phyloP scores from a whole-genome alignment of 1,140 invertebrate species.

The Lucilia sericata region DNA sequence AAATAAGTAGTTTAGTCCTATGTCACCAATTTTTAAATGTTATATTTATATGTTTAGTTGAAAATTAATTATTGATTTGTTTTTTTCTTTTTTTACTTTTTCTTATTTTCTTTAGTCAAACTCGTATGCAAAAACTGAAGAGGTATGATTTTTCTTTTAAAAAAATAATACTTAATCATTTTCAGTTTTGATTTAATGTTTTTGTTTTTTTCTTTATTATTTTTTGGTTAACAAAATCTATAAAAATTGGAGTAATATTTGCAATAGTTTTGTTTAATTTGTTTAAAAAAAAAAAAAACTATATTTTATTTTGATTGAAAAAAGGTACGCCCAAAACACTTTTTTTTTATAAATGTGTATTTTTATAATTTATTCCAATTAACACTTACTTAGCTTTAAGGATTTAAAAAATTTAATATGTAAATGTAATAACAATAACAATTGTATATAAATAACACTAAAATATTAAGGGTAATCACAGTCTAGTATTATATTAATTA shows the following conservation, averaged over 20 bases:
- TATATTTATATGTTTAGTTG: not conserved
- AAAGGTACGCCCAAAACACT: conserved; percentile 1
- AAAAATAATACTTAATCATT: not conserved
- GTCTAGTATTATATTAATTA: too few species aligned
- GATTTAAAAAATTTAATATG: too few species aligned
- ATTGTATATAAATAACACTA: too few species aligned
- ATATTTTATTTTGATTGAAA: not conserved
- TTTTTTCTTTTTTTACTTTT: conserved; percentile 11
- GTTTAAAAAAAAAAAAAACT: not conserved
- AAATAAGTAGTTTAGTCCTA: not conserved
- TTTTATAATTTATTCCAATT: not conserved
- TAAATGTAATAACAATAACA: too few species aligned
- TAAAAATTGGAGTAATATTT: conserved; percentile 15
- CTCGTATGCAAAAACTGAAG: conserved; percentile 28
- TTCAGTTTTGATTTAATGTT: not conserved
- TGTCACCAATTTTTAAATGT: not conserved
- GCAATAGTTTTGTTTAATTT: conserved; percentile 6
- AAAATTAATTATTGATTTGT: conserved; percentile 22
- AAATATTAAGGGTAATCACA: too few species aligned
- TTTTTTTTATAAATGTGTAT: too few species aligned
- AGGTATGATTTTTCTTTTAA: conserved; percentile 32
- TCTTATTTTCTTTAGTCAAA: conserved; percentile 31
- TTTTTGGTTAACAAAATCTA: not conserved
- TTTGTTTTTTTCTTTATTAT: not conserved
- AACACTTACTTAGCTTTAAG: not conserved